A percentile compares a stretch with the other conserved stretches of the same genome.
Evolutionary conservation across 2,113 vertebrate species (phyloP).

Genomic region (Bubo scandiacus): DNA sequence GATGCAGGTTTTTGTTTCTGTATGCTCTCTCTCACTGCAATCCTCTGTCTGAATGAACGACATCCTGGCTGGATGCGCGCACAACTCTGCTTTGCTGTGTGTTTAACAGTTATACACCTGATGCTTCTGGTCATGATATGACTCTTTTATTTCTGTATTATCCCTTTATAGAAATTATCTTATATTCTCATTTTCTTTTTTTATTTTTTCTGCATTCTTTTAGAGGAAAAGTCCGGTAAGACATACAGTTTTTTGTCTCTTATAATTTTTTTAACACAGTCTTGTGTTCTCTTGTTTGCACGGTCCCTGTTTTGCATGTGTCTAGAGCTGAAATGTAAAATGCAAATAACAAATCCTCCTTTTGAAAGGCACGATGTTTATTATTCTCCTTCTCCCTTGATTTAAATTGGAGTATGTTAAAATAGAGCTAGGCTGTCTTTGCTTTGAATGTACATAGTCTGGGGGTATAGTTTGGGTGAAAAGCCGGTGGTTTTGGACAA

Average conservation of each 20-base stretch:
- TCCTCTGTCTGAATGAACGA: accelerated
- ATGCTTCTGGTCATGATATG: neutral
- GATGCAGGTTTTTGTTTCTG: accelerated
- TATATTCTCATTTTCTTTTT: constrained; percentile 35
- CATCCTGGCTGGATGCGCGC: neutral
- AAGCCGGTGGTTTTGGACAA: accelerated
- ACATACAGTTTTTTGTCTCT: neutral
- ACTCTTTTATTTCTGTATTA: neutral
- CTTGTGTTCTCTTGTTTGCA: neutral
- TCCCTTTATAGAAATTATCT: neutral
- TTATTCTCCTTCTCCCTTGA: neutral
- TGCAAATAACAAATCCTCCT: neutral
- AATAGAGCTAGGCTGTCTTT: neutral
- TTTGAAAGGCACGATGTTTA: accelerated
- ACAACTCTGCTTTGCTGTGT: neutral
- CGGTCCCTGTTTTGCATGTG: neutral
- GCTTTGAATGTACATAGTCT: accelerated
- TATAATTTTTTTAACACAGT: neutral
- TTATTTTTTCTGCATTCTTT: constrained; percentile 41
- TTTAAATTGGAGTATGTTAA: neutral
- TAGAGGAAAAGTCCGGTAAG: constrained; percentile 98
- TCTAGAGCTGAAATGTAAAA: neutral
- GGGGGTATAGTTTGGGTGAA: neutral
- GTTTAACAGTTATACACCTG: neutral
- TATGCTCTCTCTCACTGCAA: accelerated